Base-by-base conservation (phyloP, 1,140 invertebrate species). In the Caenorhabditis tropicalis region DNA sequence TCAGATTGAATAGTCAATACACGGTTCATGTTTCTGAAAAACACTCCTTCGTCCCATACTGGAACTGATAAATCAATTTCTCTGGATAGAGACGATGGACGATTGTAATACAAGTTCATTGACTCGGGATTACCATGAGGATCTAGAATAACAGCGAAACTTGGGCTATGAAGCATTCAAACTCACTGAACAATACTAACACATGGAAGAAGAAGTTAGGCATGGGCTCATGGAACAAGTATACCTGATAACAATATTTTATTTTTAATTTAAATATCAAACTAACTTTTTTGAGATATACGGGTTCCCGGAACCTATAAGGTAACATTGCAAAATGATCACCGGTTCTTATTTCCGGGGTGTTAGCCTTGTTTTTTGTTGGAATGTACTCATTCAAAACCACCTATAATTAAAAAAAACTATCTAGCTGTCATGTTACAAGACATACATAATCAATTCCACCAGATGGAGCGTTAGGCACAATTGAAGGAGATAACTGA, bases 21-120 rank as follows among this genome's bases (percentile, higher is more conserved):
- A 53, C 86, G 24, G 56, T 87, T 87, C 33, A 87, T 87, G 21
- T 87, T 86, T 51, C 86, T 48, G 85, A 87, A 87, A 49, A 86
- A 87, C 10, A 86, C 86, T 31, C 86, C 86, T 74, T 87, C 86
- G 53, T 87, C 86, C 86, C 86, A 87, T 16, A 70, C 82, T 21
- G 86, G 85, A 39, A 87, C 82, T 19, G 86, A 82, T n/a, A 87
- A 60, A 33, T 87, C 85, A 2, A 87, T 80, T 60, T 86, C 85
- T 49, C 85, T 83, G 16, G 74, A 82, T 29, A 87, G 46, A 5
- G 86, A 86, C 9, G 86, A 87, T 9, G 86, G 86, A 9, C 86
- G 51, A 43, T 87, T 87, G 79, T 87, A 87, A 39, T 87, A 87
- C 10, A 87, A 79, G 49, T 87, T 86, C 86, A 87, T 87, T 1